Evolutionary conservation across 2,888 invertebrate species (phyloP), one percentile per base, ranked within the genome.

Genomic region (Danaus chrysippus): DNA sequence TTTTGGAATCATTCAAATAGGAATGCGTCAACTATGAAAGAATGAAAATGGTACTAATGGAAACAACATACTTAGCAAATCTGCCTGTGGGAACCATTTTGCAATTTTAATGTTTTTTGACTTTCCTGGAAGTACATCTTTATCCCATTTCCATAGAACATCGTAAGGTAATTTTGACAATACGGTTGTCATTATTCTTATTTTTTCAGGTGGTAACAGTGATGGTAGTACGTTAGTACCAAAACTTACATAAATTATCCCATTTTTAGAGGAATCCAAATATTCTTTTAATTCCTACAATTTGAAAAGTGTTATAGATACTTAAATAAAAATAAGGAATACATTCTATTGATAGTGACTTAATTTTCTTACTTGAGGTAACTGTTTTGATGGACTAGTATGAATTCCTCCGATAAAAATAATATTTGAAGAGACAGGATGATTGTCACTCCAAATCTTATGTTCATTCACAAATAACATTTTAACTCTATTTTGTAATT

Each of bases 91-190:
- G 13, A 75, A 62, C 75, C 75, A 77, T 57, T 75, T 73, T 3
- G 69, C 65, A 53, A 73, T 71, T 63, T 58, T 71, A 1, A 76
- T 69, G 56, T 77, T 87, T 19, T 69, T 61, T 0, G 83, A 74
- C 23, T 70, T 49, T 44, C 65, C 67, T 1, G 72, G 73, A 61
- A 83, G 71, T 41, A 64, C 64, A 9, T 81, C 78, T 3, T 70
- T 71, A 61, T 83, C 81, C 80, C 81, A 86, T 70, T 87, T 90
- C 82, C 82, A 87, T 3, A 90, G 56, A 1, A 91, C 78, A 46
- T 81, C 73, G 63, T 86, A 87, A 0, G 83, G 83, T 15, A 89
- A 64, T 34, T 75, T 67, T 0, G 79, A 76, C 55, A 91, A 82
- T 0, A 76, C 84, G 12, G 71, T 72, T 0, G 82, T 54, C n/a